phyloP scores from a whole-genome alignment of 1,140 invertebrate genomes.

The Lepidotrigona ventralis region DNA sequence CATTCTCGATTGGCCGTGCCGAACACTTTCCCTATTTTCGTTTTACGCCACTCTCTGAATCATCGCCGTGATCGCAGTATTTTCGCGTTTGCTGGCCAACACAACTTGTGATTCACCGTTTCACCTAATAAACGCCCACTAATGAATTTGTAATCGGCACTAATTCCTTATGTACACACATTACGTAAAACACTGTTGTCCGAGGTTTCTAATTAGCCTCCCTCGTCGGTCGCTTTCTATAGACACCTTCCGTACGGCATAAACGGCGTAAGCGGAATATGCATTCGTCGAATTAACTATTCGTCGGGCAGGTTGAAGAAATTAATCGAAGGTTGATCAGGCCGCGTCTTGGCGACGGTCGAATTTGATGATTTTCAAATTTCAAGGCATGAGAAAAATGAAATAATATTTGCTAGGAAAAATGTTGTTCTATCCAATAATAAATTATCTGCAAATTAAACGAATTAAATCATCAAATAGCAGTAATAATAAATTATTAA shows the following conservation, averaged over 20 bases:
- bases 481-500: no score
- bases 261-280: background rate
- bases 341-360: no score
- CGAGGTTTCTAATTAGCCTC: background rate
- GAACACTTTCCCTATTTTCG: background rate
- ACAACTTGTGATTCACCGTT: background rate
- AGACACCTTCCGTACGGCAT: background rate
- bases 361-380: no score
- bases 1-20: background rate
- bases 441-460: no score
- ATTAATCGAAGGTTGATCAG: background rate
- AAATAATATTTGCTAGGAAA: no score
- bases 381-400: no score
- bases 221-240: background rate
- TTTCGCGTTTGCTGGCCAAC: background rate
- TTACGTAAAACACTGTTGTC: background rate
- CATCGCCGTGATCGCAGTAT: background rate
- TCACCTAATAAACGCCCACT: background rate
- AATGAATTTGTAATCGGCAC: background rate
- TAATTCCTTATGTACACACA: no score
- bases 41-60: conserved; percentile 7
- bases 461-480: no score
- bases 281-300: background rate
- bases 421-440: no score
- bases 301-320: background rate